These are phyloP conservation scores for Muschampia plurimacula DNA, from an alignment of 2,888 invertebrate species.

Conservation along the genomic window DNA sequence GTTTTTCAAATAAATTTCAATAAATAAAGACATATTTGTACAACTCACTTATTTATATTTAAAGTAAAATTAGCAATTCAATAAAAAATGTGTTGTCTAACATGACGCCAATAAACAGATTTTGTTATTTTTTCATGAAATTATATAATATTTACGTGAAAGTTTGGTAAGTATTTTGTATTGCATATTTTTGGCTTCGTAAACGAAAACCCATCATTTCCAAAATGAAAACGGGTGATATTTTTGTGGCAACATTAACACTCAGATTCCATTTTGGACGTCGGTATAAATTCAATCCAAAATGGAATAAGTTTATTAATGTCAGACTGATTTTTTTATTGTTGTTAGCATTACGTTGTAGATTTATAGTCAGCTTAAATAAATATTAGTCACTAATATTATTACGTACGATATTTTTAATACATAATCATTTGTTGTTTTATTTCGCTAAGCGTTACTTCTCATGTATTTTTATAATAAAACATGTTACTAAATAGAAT, in stretches of 20 bases:
- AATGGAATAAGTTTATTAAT: slow-evolving; percentile 63
- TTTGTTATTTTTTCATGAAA: slow-evolving; percentile 30
- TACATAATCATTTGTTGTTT: slow-evolving; percentile 47
- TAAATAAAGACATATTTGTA: slow-evolving; percentile 42
- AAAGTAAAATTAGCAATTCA: slow-evolving; percentile 31
- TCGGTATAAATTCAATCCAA: slow-evolving; percentile 39
- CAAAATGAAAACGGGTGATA: slow-evolving; percentile 43
- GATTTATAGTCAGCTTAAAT: slow-evolving; percentile 30
- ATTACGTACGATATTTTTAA: slow-evolving; percentile 42
- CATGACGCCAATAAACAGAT: slow-evolving; percentile 14
- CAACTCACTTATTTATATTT: slow-evolving; percentile 40
- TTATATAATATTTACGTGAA: slow-evolving; percentile 23
- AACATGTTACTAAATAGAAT: slow-evolving; percentile 52
- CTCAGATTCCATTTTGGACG: slow-evolving; percentile 55
- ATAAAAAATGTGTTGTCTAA: slow-evolving; percentile 17
- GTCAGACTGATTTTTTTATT: slow-evolving; percentile 62
- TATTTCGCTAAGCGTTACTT: slow-evolving; percentile 44
- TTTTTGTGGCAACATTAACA: slow-evolving; percentile 63
- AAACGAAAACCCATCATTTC: slow-evolving; percentile 37
- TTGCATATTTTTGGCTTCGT: slow-evolving; percentile 30
- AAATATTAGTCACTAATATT: slow-evolving; percentile 41
- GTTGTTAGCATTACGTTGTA: slow-evolving; percentile 35
- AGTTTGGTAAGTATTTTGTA: slow-evolving; percentile 25
- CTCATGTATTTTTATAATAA: slow-evolving; percentile 51
- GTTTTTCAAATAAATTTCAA: slow-evolving; percentile 37